These are phyloP conservation scores for Metalampra italica DNA, from an alignment of 2,888 invertebrate species.

Conservation along the genomic window DNA sequence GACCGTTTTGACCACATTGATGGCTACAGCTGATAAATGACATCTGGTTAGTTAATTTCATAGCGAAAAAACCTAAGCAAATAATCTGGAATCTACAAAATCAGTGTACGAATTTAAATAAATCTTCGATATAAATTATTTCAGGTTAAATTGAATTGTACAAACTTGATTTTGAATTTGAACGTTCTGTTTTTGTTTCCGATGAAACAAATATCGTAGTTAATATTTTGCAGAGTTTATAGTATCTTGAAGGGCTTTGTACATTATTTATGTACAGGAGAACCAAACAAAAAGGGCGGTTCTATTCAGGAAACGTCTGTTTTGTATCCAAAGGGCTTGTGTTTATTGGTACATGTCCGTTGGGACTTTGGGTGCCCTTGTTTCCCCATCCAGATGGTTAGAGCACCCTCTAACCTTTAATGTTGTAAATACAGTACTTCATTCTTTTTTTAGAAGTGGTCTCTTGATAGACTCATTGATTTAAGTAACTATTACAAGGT, in stretches of 20 bases:
- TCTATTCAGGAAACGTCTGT: slow-evolving; percentile 53
- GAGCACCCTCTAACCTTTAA: slow-evolving; percentile 29
- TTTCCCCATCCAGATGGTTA: slow-evolving; percentile 25
- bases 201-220: neutral
- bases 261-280: slow-evolving; percentile 59
- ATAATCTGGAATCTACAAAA: no score
- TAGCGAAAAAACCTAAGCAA: no score
- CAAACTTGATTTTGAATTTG: no score
- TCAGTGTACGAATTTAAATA: no score
- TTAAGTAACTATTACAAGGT: neutral
- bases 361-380: slow-evolving; percentile 46
- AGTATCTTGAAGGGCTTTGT: slow-evolving; percentile 42
- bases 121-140: no score
- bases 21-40: slow-evolving; percentile 38
- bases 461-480: slow-evolving; percentile 21
- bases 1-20: slow-evolving; percentile 15
- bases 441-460: slow-evolving; percentile 10
- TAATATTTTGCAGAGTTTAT: slow-evolving; percentile 3
- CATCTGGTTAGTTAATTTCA: slow-evolving; percentile 14
- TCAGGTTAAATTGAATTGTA: no score
- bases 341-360: slow-evolving; percentile 64
- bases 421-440: slow-evolving; percentile 31
- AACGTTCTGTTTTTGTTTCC: no score
- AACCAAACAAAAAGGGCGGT: slow-evolving; percentile 61
- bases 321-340: slow-evolving; percentile 56